A percentile compares a stretch with the other conserved stretches of the same genome.
Conservation (phyloP, 2,797 vertebrate species). For the Silurus aristotelis region DNA sequence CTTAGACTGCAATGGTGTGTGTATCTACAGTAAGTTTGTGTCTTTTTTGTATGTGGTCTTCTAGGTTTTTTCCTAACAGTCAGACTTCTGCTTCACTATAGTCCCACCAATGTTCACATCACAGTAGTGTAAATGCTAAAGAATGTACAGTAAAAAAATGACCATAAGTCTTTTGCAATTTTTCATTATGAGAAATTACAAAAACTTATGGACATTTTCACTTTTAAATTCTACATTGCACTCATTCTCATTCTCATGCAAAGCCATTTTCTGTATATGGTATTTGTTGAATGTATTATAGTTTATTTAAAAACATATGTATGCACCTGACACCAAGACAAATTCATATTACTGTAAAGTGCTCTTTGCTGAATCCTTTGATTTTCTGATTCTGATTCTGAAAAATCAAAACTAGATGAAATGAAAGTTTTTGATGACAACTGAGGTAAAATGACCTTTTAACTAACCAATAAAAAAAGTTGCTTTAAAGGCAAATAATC, state of each 20-base stretch:
- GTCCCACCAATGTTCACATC: neutral
- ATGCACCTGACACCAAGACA: no score
- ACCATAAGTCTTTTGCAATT: no score
- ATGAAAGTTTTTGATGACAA: neutral
- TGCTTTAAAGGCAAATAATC: neutral
- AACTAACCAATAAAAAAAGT: neutral
- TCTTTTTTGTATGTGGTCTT: neutral
- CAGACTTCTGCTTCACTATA: neutral
- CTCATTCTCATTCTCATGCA: no score
- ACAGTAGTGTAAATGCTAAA: neutral
- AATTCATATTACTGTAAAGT: no score
- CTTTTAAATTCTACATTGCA: no score
- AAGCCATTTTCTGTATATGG: no score
- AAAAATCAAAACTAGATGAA: neutral
- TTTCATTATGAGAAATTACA: no score
- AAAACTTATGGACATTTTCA: no score
- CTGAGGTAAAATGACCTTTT: neutral
- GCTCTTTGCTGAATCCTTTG: no score
- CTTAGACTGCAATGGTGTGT: neutral
- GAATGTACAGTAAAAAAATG: neutral
- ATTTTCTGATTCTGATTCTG: neutral
- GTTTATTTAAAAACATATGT: no score
- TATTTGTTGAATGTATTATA: no score
- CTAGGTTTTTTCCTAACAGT: neutral
- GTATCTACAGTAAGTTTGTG: neutral